Evolutionary conservation across 2,113 vertebrate species (phyloP).

Genomic region (crab-eating macaque (Macaca fascicularis)): DNA sequence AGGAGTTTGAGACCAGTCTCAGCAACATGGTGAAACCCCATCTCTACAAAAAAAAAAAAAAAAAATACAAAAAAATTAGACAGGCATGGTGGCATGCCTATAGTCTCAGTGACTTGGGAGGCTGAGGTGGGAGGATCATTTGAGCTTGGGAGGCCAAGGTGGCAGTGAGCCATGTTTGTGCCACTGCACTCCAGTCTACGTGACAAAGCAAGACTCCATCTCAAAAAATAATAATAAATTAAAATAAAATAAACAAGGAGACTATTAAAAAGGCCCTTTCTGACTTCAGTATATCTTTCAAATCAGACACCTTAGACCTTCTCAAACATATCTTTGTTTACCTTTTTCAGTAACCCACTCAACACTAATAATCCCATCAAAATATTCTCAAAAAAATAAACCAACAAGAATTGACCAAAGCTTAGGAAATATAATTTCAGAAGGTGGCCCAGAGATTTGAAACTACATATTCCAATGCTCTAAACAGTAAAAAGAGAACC

Average conservation of each 20-base stretch:
- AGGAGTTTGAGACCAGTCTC: too few species aligned
- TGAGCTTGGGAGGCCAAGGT: too few species aligned
- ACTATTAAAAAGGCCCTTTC: neutral
- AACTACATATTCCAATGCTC: neutral
- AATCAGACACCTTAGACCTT: neutral
- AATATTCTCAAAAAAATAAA: slow-evolving; percentile 15
- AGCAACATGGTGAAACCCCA: too few species aligned
- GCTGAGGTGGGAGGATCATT: too few species aligned
- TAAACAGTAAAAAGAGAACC: neutral
- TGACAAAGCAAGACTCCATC: too few species aligned
- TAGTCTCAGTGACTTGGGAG: too few species aligned
- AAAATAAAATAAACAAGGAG: neutral
- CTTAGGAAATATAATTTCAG: neutral
- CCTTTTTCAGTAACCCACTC: slow-evolving; percentile 32
- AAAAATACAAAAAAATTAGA: too few species aligned
- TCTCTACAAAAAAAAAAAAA: too few species aligned
- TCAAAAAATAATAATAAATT: too few species aligned
- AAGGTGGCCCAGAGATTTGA: neutral
- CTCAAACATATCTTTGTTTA: slow-evolving; percentile 43
- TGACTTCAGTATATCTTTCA: neutral
- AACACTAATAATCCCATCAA: neutral
- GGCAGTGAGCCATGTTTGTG: too few species aligned
- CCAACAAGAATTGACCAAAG: slow-evolving; percentile 6
- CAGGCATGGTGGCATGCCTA: too few species aligned
- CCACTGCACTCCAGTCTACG: too few species aligned